Percentiles rank a stretch among this genome's conserved stretches.
phyloP scores from a whole-genome alignment of 2,113 vertebrate species.

The Hirundichthys speculiger region DNA sequence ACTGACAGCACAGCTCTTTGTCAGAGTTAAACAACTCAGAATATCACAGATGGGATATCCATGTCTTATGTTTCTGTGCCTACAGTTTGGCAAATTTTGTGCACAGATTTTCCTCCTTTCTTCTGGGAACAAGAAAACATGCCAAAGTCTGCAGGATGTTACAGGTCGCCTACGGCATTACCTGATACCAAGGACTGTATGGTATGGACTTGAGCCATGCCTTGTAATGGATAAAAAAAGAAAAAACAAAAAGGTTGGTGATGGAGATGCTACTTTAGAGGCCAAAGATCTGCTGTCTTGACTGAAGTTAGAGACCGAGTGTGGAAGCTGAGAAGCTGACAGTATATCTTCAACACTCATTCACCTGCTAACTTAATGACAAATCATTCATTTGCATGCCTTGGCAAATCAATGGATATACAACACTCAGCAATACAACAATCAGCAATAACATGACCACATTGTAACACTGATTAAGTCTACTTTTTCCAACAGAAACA shows the following conservation, averaged over 20 bases:
- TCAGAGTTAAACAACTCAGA: not conserved
- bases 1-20: not conserved
- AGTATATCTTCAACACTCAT: not conserved
- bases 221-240: too few relatives aligned
- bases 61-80: conserved; percentile 21
- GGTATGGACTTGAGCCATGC: not conserved
- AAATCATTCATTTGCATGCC: not conserved
- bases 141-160: conserved; percentile 2
- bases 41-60: conserved; percentile 7
- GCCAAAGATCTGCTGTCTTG: not conserved
- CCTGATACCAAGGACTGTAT: not conserved
- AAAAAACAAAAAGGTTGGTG: not conserved
- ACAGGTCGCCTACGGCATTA: conserved; percentile 3
- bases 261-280: not conserved
- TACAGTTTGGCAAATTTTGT: not conserved
- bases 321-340: not conserved
- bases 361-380: too few relatives aligned
- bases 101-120: conserved; percentile 1
- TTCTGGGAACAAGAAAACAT: not conserved
- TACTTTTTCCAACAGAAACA: too few relatives aligned
- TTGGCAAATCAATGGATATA: too few relatives aligned
- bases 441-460: too few relatives aligned
- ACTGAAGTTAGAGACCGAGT: not conserved
- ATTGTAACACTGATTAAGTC: too few relatives aligned
- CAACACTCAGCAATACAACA: too few relatives aligned